These are phyloP conservation scores for Rhabdophis nuchalis DNA, from an alignment of 2,797 vertebrate genomes.

Conservation along the genomic window DNA sequence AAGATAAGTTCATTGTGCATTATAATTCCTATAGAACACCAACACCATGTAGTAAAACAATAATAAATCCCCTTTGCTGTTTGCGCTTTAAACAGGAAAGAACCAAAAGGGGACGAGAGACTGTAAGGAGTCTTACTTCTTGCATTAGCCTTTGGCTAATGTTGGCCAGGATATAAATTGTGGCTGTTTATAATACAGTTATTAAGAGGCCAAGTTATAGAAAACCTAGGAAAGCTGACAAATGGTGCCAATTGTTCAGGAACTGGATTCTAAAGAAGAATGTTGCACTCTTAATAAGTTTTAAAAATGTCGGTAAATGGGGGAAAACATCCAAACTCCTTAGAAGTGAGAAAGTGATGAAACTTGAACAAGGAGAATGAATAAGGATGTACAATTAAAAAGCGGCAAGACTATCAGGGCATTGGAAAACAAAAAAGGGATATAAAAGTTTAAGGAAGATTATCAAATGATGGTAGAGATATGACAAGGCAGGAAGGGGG, in stretches of 20 bases:
- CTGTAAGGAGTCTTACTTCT: background rate
- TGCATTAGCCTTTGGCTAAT: background rate
- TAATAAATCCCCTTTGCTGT: background rate
- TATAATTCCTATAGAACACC: background rate
- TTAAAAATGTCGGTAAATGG: background rate
- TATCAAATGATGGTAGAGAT: background rate
- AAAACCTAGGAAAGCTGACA: background rate
- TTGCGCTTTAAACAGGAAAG: background rate
- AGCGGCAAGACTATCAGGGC: background rate
- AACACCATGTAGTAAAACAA: background rate
- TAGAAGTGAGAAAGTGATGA: background rate
- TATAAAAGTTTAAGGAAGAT: background rate
- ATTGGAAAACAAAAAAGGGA: background rate
- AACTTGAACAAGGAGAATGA: background rate
- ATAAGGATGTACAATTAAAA: no score
- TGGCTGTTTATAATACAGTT: background rate
- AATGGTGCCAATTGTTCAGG: background rate
- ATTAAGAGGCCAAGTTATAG: background rate
- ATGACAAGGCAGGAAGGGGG: no score
- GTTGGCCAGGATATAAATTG: background rate
- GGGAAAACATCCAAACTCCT: background rate
- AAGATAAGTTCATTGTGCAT: background rate
- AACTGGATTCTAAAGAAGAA: background rate
- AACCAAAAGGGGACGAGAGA: background rate
- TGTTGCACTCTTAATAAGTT: background rate